Base-by-base conservation (phyloP, 2,113 vertebrate species). In the Otolemur garnettii region DNA sequence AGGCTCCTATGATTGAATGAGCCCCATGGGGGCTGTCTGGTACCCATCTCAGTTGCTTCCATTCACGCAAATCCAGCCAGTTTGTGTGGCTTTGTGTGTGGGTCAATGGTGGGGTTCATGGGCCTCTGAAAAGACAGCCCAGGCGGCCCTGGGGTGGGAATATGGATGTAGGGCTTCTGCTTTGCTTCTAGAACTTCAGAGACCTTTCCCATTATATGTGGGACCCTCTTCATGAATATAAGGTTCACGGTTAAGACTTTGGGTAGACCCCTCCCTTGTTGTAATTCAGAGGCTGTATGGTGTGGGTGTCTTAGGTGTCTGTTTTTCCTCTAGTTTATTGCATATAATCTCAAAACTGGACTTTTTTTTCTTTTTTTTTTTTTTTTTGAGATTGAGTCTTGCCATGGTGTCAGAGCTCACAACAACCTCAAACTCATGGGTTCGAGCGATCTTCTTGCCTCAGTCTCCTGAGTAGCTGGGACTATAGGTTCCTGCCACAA, bases 191-290 rank as follows among this genome's bases (percentile, higher is more conserved):
- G 53, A 72, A 17, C 72, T 81, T 26, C 9, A 24, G 62, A 60
- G 30, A 64, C 62, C 45, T 10, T 45, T 35, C 69, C 71, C 26
- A 15, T 17, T 22, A 45, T 45, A 7, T 35, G 69, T 62, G 78
- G 18, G 12, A 45, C 55, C 26, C 28, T 33, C 13, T 68, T 68
- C 4, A 0, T 8, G 18, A 42, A 17, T 33, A 1, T 0, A 0
- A 15, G 74, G 26, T 2, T 1, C 15, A 5, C 1, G 11, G 18
- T 69, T 35, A n/a, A 55, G 45, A 11, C 64, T 59, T 42, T 75
- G 30, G 62, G 24, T 64, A 64, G 62, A 64, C 33, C 10, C 35
- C 9, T 9, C 18, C 33, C 0, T 8, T 12, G 14, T 18, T 71
- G 64, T 62, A 60, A 42, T 57, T 22, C 57, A 19, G 22, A 55